These are phyloP conservation scores for Otus sunia DNA, from an alignment of 2,113 vertebrate genomes.

Conservation along the genomic window DNA sequence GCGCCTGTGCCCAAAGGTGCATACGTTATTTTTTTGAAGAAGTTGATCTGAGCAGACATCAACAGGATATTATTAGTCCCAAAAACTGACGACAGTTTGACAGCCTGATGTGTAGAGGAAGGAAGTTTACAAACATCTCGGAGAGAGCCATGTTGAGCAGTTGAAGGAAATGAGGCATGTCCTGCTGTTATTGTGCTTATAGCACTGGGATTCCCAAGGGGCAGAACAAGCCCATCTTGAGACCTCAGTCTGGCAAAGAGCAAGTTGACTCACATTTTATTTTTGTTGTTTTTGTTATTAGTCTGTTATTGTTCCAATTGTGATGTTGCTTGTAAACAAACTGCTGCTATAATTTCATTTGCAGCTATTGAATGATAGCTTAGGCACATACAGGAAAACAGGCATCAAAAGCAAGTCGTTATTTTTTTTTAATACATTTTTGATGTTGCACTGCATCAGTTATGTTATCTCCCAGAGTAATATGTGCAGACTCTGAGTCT, in stretches of 20 bases:
- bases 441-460: not conserved
- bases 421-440: not conserved
- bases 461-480: accelerated
- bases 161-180: constrained; percentile 80
- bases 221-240: constrained; percentile 46
- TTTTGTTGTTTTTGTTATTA: constrained; percentile 52
- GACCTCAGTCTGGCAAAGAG: constrained; percentile 69
- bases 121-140: constrained; percentile 75
- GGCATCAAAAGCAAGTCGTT: not conserved
- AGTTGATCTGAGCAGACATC: constrained; percentile 40
- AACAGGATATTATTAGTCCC: constrained; percentile 77
- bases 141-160: constrained; percentile 59
- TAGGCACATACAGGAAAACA: not conserved
- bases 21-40: not conserved
- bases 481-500: accelerated
- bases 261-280: constrained; percentile 70
- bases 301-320: constrained; percentile 67
- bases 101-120: constrained; percentile 73
- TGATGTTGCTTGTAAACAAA: constrained; percentile 67
- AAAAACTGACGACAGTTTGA: constrained; percentile 73
- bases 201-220: constrained; percentile 68
- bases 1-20: not conserved
- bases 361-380: constrained; percentile 14
- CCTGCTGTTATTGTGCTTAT: constrained; percentile 78
- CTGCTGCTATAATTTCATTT: not conserved